Conservation (phyloP, 2,797 vertebrate species). For the Harpagifer antarcticus region DNA sequence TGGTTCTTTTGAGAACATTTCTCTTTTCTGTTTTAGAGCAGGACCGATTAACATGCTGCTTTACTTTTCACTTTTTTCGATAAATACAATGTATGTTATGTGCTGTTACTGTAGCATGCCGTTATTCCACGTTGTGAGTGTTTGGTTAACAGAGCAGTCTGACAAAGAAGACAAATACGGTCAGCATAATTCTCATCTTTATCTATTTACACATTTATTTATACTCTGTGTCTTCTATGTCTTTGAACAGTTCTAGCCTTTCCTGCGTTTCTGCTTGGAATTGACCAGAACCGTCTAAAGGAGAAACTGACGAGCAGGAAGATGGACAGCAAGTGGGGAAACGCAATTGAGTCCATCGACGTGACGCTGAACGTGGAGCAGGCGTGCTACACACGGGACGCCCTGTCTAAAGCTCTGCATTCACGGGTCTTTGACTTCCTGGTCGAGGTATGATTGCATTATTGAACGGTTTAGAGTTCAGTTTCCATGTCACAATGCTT, state of each 20-base stretch:
- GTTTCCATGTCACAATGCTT: not conserved
- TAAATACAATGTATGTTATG: not conserved
- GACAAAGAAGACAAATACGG: not conserved
- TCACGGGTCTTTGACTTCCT: slow-evolving; percentile 94
- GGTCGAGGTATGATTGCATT: slow-evolving; percentile 90
- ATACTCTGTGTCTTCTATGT: not conserved
- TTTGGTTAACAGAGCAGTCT: not conserved
- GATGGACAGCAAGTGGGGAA: slow-evolving; percentile 99
- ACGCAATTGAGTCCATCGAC: slow-evolving; percentile 93
- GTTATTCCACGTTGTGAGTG: not conserved
- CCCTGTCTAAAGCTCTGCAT: slow-evolving; percentile 95
- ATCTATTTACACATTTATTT: not conserved
- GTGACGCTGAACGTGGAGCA: slow-evolving; percentile 98
- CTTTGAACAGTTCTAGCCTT: slow-evolving; percentile 92
- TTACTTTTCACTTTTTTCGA: slow-evolving; percentile 1
- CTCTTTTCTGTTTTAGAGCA: not conserved
- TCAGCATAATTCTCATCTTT: not conserved
- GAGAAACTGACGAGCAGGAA: slow-evolving; percentile 98
- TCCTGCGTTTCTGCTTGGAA: slow-evolving; percentile 95
- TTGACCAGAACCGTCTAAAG: slow-evolving; percentile 93
- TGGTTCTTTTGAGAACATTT: slow-evolving; percentile 15
- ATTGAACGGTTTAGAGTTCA: not conserved
- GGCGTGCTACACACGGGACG: slow-evolving; percentile 96
- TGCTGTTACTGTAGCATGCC: not conserved
- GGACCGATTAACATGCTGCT: not conserved